Base-by-base conservation (phyloP, 2,888 invertebrate genomes). In the Helobdella robusta region DNA sequence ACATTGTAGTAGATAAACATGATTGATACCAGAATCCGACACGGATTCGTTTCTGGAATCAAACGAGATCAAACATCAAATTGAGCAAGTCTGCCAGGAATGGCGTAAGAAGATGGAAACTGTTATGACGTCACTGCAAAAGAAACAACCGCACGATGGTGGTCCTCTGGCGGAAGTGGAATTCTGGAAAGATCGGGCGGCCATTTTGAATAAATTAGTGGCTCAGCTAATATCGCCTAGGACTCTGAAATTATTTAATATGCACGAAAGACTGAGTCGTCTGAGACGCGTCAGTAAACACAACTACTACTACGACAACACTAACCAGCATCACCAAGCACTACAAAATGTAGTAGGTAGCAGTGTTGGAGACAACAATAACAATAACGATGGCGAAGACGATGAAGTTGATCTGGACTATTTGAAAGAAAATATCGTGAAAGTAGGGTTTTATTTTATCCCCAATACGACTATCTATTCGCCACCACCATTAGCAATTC, bases 121-220 rank as follows among this genome's bases (percentile, higher is more conserved):
- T n/a, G 78, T 78, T 8, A 66, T 79, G 15, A 76, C 77, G 44
- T 70, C 70, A 2, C 74, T 75, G 67, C 69, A 76, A 64, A 76
- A 77, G 69, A 78, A 76, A 66, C 68, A 70, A 11, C 76, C 75
- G 4, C 83, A 84, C 56, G 88, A 87, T 0, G 84, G 86, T 67
- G 88, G 89, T 0, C 91, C 91, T 0, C 83, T 91, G 64, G 86
- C 89, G 0, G 91, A 91, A 76, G 89, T 88, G 74, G 86, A 86
- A 68, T 88, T 88, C 73, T 93, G 92, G 92, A 84, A 87, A 62
- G 86, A 88, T 73, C 83, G 87, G 69, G 87, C 90, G 75, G 84
- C 86, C 0, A 86, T 87, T 64, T 81, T 91, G 28, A 88, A 89
- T 66, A 82, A 87, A 32, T 80, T 91, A 0, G 85, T 87, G 28